phyloP scores from a whole-genome alignment of 1,140 invertebrate genomes.

The Stegodyphus dumicola region DNA sequence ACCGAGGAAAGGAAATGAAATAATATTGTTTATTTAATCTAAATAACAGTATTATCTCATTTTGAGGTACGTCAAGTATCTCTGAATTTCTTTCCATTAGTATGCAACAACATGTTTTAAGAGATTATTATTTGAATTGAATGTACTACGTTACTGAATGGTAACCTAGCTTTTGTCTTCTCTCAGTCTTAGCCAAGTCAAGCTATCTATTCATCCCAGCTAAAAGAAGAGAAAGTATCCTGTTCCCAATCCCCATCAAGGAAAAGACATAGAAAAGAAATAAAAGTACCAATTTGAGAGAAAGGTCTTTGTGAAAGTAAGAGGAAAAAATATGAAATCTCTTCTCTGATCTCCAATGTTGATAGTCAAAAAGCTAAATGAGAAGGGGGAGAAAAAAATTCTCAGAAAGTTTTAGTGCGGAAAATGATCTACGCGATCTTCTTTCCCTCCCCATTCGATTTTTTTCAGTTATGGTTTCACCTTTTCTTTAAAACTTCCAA shows the following conservation, averaged over 20 bases:
- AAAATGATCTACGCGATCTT: constrained; percentile 26
- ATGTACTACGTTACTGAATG: no score
- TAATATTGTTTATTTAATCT: no score
- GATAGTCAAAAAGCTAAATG: constrained; percentile 37
- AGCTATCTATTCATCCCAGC: no score
- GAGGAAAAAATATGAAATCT: constrained; percentile 25
- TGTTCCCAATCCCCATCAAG: neutral
- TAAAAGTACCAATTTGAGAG: constrained; percentile 21
- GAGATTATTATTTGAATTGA: no score
- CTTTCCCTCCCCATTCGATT: neutral
- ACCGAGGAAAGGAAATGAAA: no score
- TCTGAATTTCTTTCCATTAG: no score
- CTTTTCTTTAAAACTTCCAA: constrained; percentile 10
- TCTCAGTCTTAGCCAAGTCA: no score
- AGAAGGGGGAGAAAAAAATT: neutral
- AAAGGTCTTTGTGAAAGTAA: constrained; percentile 3
- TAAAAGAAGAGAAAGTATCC: neutral
- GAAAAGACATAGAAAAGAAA: neutral
- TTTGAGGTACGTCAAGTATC: no score
- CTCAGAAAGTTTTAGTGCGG: neutral
- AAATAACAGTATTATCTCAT: no score
- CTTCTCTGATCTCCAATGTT: constrained; percentile 36
- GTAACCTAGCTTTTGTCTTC: no score
- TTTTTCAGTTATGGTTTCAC: neutral
- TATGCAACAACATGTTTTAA: no score